These are phyloP conservation scores for Hypomecis punctinalis DNA, from an alignment of 2,888 invertebrate genomes.

Conservation along the genomic window DNA sequence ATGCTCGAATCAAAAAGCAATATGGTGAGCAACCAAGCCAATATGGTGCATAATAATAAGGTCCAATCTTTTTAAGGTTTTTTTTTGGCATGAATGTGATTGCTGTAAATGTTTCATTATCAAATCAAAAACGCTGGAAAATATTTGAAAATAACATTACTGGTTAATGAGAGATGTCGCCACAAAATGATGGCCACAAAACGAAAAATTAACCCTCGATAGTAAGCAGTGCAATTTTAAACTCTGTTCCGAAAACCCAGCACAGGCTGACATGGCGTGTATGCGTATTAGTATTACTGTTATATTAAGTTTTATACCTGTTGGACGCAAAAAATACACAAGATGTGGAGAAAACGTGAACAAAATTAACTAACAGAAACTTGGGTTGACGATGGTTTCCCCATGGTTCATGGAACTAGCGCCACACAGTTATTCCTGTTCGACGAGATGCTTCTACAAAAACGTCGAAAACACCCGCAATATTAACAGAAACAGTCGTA, in stretches of 20 bases:
- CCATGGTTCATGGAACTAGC: conserved; percentile 49
- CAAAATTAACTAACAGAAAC: conserved; percentile 61
- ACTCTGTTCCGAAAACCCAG: conserved; percentile 6
- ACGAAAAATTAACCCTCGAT: not conserved
- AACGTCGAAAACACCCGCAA: too few species aligned
- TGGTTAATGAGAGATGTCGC: not conserved
- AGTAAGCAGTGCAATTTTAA: conserved; percentile 20
- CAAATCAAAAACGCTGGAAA: too few species aligned
- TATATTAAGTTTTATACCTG: conserved; percentile 44
- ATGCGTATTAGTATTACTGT: too few species aligned
- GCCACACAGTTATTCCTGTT: not conserved
- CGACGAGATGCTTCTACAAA: not conserved
- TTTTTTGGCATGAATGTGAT: too few species aligned
- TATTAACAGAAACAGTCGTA: too few species aligned
- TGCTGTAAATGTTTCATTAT: too few species aligned
- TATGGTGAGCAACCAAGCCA: too few species aligned
- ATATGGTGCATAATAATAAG: too few species aligned
- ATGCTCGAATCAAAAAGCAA: too few species aligned
- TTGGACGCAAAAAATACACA: conserved; percentile 36
- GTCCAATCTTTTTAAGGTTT: too few species aligned
- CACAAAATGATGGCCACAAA: conserved; percentile 2
- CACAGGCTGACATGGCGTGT: conserved; percentile 20
- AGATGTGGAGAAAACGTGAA: conserved; percentile 28
- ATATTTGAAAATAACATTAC: too few species aligned
- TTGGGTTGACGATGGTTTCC: conserved; percentile 58